Evolutionary conservation across 2,113 vertebrate species (phyloP), one percentile per base, ranked within the genome.

Genomic region (Chaetodon auriga): DNA sequence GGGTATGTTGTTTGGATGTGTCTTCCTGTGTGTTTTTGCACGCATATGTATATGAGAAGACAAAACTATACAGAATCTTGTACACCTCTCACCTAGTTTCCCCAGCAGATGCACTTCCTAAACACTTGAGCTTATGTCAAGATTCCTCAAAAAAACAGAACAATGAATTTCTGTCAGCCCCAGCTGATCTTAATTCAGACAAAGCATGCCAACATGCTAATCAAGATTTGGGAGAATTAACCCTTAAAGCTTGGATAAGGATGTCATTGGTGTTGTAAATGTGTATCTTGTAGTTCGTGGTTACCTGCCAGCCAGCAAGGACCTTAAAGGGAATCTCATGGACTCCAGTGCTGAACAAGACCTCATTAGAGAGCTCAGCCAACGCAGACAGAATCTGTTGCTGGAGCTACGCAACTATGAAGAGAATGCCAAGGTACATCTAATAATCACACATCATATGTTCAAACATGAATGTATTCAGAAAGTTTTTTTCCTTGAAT

Each of bases 381-480:
- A 99, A 65, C 97, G 97, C 73, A 97, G 96, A 87, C 98, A 99
- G 91, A 99, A 97, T 77, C 95, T 99, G 38, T 85, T 99, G 82
- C 93, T 99, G 57, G 98, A 99, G 85, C 95, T 99, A 23, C 96
- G 95, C 49, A 99, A 99, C 94, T 99, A 99, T 19, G 96, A 99
- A 75, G 97, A 99, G 85, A 98, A 96, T 0, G 81, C 95, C 60
- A 99, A 98, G 97, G 98, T 99, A 84, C 9, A 41, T 35, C 30
- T 30, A 30, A 30, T 30, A 30, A 36, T 16, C 62, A 15, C 18
- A 45, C 12, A 9, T 43, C 12, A 64, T 65, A 65, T 43, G 19
- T 23, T 45, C 13, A 43, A 9, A 45, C 12, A 64, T 55, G 10
- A 2, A 64, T 43, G n/a, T 2, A 43, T 43, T 43, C 41, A 43